These are phyloP conservation scores for Plestiodon gilberti DNA, from an alignment of 2,113 vertebrate genomes.

Conservation along the genomic window DNA sequence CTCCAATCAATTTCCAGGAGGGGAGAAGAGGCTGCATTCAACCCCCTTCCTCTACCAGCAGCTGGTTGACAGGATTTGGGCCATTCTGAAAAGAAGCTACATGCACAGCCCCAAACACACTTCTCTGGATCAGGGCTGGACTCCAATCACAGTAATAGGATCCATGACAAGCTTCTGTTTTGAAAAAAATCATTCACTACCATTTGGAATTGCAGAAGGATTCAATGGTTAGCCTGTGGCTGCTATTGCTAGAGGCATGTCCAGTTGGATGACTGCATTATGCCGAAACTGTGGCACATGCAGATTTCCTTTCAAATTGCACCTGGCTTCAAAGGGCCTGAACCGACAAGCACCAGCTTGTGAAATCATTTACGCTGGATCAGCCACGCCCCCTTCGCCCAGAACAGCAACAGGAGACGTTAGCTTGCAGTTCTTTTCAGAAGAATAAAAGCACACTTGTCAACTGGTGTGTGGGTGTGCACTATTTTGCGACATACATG, in stretches of 20 bases:
- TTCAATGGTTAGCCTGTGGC: background rate
- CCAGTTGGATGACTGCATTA: no score
- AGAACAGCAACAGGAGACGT: no score
- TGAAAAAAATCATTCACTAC: background rate
- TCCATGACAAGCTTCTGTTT: background rate
- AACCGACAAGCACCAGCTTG: background rate
- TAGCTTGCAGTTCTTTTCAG: background rate
- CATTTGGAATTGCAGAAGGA: background rate
- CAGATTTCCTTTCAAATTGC: background rate
- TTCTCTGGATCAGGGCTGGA: background rate
- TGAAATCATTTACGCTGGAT: background rate
- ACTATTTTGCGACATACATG: background rate
- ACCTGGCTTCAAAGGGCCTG: background rate
- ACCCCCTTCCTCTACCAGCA: no score
- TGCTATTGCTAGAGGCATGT: no score
- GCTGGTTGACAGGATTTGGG: no score
- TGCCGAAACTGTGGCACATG: background rate
- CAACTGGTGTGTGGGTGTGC: background rate
- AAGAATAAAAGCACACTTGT: background rate
- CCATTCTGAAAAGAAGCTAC: background rate
- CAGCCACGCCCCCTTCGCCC: background rate
- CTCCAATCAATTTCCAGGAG: no score
- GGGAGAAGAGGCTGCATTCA: no score
- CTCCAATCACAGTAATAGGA: background rate
- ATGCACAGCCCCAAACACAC: background rate